Percentiles rank a stretch among this genome's conserved stretches.
These are phyloP conservation scores for Archocentrus centrarchus DNA, from an alignment of 2,113 vertebrate species.

Conservation along the genomic window DNA sequence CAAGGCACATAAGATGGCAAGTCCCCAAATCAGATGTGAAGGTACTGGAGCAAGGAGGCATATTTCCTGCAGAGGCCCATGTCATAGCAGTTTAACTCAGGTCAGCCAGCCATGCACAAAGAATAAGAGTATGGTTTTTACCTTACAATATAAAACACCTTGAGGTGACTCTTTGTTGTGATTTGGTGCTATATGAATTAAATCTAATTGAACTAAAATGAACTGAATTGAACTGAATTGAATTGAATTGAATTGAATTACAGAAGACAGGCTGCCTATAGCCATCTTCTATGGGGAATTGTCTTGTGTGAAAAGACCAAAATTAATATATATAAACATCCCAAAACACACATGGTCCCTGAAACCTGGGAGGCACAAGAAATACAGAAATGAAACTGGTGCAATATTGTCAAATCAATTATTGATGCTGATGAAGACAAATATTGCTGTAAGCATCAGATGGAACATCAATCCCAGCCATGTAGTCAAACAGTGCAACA, in stretches of 20 bases:
- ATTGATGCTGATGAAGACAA: not conserved
- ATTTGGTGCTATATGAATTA: no score
- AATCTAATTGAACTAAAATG: no score
- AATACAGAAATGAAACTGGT: not conserved
- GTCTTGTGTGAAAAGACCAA: not conserved
- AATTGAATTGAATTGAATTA: no score
- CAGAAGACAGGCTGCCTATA: not conserved
- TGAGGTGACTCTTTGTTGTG: no score
- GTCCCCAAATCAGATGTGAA: not conserved
- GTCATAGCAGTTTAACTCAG: not conserved
- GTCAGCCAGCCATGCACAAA: no score
- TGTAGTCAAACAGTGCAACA: not conserved
- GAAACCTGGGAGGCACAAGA: not conserved
- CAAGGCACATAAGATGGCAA: not conserved
- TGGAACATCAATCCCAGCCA: not conserved
- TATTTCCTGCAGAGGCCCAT: not conserved
- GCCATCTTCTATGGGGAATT: not conserved
- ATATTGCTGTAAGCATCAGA: not conserved
- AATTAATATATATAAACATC: not conserved
- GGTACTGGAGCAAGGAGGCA: not conserved
- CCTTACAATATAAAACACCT: no score
- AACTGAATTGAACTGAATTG: no score
- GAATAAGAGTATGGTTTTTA: not conserved
- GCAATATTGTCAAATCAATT: not conserved
- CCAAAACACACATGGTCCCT: not conserved